Base-by-base conservation (phyloP, 2,113 vertebrate genomes). In the Odocoileus hemionus region DNA sequence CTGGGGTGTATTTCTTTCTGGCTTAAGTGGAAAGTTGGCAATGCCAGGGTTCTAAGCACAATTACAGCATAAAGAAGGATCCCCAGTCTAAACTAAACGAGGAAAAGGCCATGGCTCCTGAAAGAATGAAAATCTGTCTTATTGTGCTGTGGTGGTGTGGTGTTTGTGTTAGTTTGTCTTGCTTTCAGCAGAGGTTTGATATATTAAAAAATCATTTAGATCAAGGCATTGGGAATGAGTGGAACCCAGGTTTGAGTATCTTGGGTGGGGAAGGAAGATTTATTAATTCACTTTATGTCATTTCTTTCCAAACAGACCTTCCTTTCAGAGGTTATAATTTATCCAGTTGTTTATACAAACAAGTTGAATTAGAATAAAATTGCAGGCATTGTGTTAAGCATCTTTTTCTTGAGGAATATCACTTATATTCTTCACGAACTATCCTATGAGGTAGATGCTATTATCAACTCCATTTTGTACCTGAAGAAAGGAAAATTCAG, bases 231-330 rank as follows among this genome's bases (percentile, higher is more conserved):
- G 15, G 83, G 33, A 94, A 57, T 7, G 58, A 86, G 55, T 67
- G 30, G 93, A 61, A 74, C 5, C 26, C 39, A 54, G 12, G 5
- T 80, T 43, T 92, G n/a, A 95, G n/a, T 50, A 64, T 64, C 39
- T 95, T 36, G 70, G 52, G 7, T 85, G 7, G 28, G 84, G 54
- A 95, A 93, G 30, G 43, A 14, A 89, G 50, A 19, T 70, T 86
- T 67, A 70, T 87, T 93, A 89, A 89, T 60, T 95, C 36, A 54
- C 17, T 60, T 61, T 57, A 64, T 43, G 30, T 28, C 12, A 92
- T 92, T 95, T 95, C 36, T 76, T 96, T 95, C 64, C 28, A 91
- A 67, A 94, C 9, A 74, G 70, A 76, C 21, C 3, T 92, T 94
- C 5, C 17, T 79, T 83, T 93, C 88, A 21, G 45, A 91, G 28